Conservation (phyloP, 2,797 vertebrate species). For the Galagoides demidoff region DNA sequence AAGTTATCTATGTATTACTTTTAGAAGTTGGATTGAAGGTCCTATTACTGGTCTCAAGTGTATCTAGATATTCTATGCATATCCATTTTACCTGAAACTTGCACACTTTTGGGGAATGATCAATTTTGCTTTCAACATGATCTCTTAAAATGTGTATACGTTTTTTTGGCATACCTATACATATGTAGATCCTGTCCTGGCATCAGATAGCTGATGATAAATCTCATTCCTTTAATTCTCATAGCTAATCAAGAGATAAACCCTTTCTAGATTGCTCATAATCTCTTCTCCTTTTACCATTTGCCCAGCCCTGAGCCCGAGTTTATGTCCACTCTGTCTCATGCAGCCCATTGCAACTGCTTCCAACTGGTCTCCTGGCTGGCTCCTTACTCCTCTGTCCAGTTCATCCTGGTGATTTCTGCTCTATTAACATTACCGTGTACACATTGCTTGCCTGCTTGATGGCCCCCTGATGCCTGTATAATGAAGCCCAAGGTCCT, state of each 20-base stretch:
- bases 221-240: conserved; percentile 10
- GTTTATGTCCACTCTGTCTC: neutral
- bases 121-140: too few species aligned
- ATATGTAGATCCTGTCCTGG: neutral
- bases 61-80: too few species aligned
- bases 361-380: neutral
- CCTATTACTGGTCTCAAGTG: too few species aligned
- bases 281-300: neutral
- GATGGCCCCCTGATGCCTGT: conserved; percentile 32
- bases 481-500: conserved; percentile 41
- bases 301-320: neutral
- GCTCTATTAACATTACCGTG: conserved; percentile 24
- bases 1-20: too few species aligned
- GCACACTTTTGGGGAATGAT: too few species aligned
- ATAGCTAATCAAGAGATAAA: neutral
- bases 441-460: conserved; percentile 26
- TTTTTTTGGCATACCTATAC: too few species aligned
- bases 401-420: conserved; percentile 58
- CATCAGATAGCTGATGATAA: neutral
- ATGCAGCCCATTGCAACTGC: neutral
- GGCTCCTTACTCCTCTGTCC: neutral
- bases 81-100: too few species aligned
- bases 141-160: too few species aligned
- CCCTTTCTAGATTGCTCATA: neutral
- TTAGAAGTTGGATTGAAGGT: too few species aligned